Base-by-base conservation (phyloP, 2,888 invertebrate genomes). In the Allygus modestus region DNA sequence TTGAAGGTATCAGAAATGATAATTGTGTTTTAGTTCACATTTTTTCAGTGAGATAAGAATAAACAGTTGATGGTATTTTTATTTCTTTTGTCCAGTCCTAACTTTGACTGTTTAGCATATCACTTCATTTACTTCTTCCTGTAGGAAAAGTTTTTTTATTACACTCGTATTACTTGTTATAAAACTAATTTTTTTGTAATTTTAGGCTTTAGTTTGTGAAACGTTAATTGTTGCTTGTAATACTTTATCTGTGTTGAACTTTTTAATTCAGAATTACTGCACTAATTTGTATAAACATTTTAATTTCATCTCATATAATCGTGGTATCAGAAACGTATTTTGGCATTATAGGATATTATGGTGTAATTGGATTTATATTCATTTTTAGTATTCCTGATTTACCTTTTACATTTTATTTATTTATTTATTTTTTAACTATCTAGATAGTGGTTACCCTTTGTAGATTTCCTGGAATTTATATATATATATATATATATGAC, bases 371-470 rank as follows among this genome's bases (percentile, higher is more conserved):
- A 37, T 71, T 71, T 41, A 71, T 41, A 71, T 41, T 71, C 20
- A 37, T 41, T 69, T 69, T 15, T 28, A 65, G 31, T 65, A 65
- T 31, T 65, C 58, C 65, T 65, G 65, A 65, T 65, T 65, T 65
- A 58, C 58, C 58, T 58, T 58, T 23, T 58, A 65, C 65, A 31
- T 65, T 65, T 65, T 65, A 65, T 65, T 65, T 65, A 65, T 65
- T 65, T 65, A 65, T 65, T 65, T 65, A 65, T 65, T 65, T 65
- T 58, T 65, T 28, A 65, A 15, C 65, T 65, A 65, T 26, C 65
- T 65, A 65, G 65, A 65, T 65, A 65, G 65, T 65, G 65, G 65
- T 65, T 65, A 65, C 65, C 65, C 65, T 65, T 65, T 65, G 65
- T 65, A 65, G 65, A 65, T 65, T 65, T 65, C 31, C 65, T 65